Conservation (phyloP, 1,140 invertebrate species). For the Callitettix versicolor region DNA sequence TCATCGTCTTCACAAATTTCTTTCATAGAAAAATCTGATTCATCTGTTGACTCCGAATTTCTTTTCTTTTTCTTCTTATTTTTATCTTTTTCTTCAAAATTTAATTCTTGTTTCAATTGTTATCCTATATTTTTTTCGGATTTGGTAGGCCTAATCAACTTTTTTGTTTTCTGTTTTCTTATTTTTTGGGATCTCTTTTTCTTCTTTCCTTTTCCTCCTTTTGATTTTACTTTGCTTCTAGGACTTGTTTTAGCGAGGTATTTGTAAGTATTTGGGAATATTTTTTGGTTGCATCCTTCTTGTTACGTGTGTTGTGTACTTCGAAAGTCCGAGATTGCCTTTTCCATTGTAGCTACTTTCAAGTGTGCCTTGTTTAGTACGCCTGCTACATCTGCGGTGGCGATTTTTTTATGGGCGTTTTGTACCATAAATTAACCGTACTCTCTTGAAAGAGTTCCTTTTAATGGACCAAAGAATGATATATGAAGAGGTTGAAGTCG, state of each 20-base stretch:
- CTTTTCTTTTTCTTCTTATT: too few species aligned
- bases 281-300: not conserved
- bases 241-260: not conserved
- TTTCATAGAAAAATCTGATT: too few species aligned
- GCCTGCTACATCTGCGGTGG: not conserved
- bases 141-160: not conserved
- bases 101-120: too few species aligned
- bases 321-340: not conserved
- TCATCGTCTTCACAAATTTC: too few species aligned
- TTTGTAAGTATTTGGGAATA: not conserved
- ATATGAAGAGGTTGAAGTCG: slow-evolving; percentile 33
- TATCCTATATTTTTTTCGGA: too few species aligned
- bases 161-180: not conserved
- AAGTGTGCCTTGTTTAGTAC: not conserved
- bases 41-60: too few species aligned
- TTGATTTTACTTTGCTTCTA: not conserved
- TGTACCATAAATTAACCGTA: too few species aligned
- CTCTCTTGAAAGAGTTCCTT: slow-evolving; percentile 6
- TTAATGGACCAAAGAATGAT: slow-evolving; percentile 27
- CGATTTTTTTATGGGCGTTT: not conserved
- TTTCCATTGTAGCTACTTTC: not conserved
- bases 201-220: not conserved
- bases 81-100: too few species aligned
- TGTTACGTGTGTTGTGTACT: not conserved
- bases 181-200: not conserved